Base-by-base conservation (phyloP, 2,888 invertebrate genomes). In the Diaprepes abbreviatus region DNA sequence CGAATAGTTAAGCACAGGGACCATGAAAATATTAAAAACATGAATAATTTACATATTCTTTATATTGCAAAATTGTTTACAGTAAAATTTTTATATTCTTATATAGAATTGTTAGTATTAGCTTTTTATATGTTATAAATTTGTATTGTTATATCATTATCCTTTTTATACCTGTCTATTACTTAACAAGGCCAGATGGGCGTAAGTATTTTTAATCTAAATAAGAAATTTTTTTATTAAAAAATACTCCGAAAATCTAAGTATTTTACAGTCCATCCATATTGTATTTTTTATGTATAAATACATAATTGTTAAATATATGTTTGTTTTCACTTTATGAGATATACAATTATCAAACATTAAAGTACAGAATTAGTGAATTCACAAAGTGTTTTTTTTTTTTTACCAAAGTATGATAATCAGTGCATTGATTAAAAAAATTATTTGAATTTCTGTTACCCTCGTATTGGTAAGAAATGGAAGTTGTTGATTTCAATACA, bases 201-300 rank as follows among this genome's bases (percentile, higher is more conserved):
- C 10, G 12, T 14, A 16, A 16, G 12, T 40, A 17, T 17, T 17
- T 40, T 40, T 38, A 38, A 16, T 17, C 10, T 17, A 9, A 16
- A 9, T 40, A 24, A 7, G 2, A 33, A 33, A 6, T 1, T 16
- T 35, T 16, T 14, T 38, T 38, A 16, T 7, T n/a, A 38, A 7
- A 10, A 33, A 36, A 43, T 50, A 50, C 28, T 50, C 48, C 28
- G n/a, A 50, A 14, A 50, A 50, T n/a, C 24, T 7, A 50, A 50
- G 48, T 50, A 50, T 50, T 50, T 6, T 50, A 50, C 14, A 21
- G 10, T 50, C 48, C 48, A 50, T 50, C 48, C 48, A 50, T 50
- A 16, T 28, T 28, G 1, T 28, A n/a, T 50, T 50, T 16, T n/a
- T 24, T 24, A 24, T 5, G 24, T 24, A 24, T 24, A 24, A n/a